phyloP scores from a whole-genome alignment of 2,888 invertebrate genomes.

The Zygothrica quintamaculata region DNA sequence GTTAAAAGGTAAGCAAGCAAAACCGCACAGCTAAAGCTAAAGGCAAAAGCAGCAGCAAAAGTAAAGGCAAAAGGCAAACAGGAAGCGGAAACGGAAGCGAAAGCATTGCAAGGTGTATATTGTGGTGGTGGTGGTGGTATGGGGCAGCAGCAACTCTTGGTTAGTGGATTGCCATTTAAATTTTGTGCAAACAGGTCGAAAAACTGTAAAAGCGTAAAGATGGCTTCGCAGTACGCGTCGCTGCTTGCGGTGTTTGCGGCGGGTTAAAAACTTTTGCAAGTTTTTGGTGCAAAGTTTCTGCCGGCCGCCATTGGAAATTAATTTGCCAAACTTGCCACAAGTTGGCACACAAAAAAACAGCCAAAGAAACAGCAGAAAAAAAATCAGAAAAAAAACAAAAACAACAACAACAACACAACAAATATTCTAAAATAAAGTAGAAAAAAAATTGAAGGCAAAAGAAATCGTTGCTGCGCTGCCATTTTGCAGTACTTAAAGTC shows the following conservation, averaged over 20 bases:
- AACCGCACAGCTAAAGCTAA: conserved; percentile 19
- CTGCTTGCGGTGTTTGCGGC: conserved; percentile 75
- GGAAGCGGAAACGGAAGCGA: conserved; percentile 55
- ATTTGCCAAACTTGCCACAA: conserved; percentile 80
- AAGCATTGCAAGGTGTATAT: not conserved
- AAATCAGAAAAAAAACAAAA: conserved; percentile 30
- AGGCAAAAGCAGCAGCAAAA: not conserved
- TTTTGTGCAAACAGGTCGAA: conserved; percentile 80
- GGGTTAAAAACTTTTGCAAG: conserved; percentile 78
- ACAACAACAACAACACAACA: conserved; percentile 19
- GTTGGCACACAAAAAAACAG: conserved; percentile 53
- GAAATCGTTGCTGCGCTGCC: conserved; percentile 33
- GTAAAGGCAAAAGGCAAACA: conserved; percentile 54
- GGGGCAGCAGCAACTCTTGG: not conserved
- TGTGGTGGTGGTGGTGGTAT: not conserved
- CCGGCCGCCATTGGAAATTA: conserved; percentile 76
- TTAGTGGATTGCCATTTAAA: conserved; percentile 68
- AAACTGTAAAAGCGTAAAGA: conserved; percentile 79
- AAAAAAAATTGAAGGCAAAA: conserved; percentile 15
- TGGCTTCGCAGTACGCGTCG: conserved; percentile 53
- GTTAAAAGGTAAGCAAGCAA: conserved; percentile 74
- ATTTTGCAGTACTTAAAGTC: conserved; percentile 61
- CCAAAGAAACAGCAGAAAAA: conserved; percentile 13
- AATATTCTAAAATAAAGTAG: conserved; percentile 14
- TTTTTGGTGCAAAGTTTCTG: conserved; percentile 70